These are phyloP conservation scores for Emmelina monodactyla DNA, from an alignment of 2,888 invertebrate species.

Conservation along the genomic window DNA sequence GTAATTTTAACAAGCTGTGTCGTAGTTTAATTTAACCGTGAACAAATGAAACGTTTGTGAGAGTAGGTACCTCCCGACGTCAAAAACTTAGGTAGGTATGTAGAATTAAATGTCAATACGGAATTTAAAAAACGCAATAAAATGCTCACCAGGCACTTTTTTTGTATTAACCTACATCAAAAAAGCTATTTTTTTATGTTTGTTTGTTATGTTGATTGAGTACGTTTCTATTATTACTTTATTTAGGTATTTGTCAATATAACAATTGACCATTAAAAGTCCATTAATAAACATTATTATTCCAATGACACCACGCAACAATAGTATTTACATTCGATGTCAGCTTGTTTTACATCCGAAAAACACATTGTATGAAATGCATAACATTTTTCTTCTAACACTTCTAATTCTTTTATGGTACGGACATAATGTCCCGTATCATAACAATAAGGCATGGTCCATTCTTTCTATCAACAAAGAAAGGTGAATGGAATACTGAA, in stretches of 20 bases:
- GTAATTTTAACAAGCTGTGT: too few relatives aligned
- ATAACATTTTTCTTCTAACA: slow-evolving; percentile 53
- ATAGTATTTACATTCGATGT: slow-evolving; percentile 65
- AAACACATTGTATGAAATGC: slow-evolving; percentile 54
- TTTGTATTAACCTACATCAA: too few relatives aligned
- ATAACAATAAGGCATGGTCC: slow-evolving; percentile 42
- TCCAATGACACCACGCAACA: slow-evolving; percentile 54
- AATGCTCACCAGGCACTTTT: too few relatives aligned
- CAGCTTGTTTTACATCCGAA: slow-evolving; percentile 64
- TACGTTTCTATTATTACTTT: too few relatives aligned
- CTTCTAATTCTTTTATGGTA: slow-evolving; percentile 46
- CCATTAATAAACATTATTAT: slow-evolving; percentile 52
- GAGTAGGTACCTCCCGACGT: too few relatives aligned
- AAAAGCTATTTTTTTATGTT: too few relatives aligned
- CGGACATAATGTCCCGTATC: slow-evolving; percentile 52
- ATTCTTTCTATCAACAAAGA: slow-evolving; percentile 48
- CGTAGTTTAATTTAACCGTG: too few relatives aligned
- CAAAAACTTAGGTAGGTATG: too few relatives aligned
- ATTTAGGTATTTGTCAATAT: background rate
- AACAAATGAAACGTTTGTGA: too few relatives aligned
- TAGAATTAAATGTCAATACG: too few relatives aligned
- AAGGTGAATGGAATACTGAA: slow-evolving; percentile 54
- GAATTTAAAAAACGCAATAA: too few relatives aligned
- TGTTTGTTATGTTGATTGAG: too few relatives aligned
- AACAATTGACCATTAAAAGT: slow-evolving; percentile 36